Conservation (phyloP, 2,797 vertebrate genomes). For the Sardinella longiceps region DNA sequence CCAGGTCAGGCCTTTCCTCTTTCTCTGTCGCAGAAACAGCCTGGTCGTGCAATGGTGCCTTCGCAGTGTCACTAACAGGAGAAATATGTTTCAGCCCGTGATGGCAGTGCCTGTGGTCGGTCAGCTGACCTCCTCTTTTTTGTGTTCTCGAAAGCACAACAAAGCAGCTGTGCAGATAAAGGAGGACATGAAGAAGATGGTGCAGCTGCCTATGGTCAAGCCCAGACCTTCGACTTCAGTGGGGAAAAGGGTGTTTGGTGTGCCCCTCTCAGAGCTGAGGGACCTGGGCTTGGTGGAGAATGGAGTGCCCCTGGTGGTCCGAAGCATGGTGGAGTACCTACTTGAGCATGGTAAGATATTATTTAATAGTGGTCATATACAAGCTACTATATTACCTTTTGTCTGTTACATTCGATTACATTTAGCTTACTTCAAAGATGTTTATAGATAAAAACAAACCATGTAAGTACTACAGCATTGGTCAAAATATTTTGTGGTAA, state of each 20-base stretch:
- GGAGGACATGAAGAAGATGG: slow-evolving; percentile 91
- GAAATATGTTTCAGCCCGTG: slow-evolving; percentile 35
- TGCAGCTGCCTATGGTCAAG: slow-evolving; percentile 74
- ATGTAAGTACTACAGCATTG: no score
- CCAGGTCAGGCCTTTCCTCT: slow-evolving; percentile 41
- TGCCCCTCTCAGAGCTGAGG: slow-evolving; percentile 76
- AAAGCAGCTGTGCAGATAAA: slow-evolving; percentile 82
- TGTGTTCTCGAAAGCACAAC: slow-evolving; percentile 82
- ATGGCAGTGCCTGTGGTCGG: slow-evolving; percentile 55
- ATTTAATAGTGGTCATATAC: background rate
- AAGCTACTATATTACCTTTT: background rate
- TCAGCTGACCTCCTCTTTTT: slow-evolving; percentile 55
- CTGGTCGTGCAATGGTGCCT: slow-evolving; percentile 23
- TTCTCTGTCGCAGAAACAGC: slow-evolving; percentile 33
- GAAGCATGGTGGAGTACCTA: slow-evolving; percentile 84
- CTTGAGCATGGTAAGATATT: slow-evolving; percentile 76
- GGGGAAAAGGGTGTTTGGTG: slow-evolving; percentile 74
- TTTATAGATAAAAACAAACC: no score
- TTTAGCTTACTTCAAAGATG: no score
- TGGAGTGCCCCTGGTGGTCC: slow-evolving; percentile 80
- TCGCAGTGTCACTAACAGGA: no score
- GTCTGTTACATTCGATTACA: background rate
- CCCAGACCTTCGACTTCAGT: slow-evolving; percentile 52
- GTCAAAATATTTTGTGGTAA: no score
- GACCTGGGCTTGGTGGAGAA: slow-evolving; percentile 78